Base-by-base conservation (phyloP, 2,113 vertebrate genomes). In the Puffinus mauretanicus region DNA sequence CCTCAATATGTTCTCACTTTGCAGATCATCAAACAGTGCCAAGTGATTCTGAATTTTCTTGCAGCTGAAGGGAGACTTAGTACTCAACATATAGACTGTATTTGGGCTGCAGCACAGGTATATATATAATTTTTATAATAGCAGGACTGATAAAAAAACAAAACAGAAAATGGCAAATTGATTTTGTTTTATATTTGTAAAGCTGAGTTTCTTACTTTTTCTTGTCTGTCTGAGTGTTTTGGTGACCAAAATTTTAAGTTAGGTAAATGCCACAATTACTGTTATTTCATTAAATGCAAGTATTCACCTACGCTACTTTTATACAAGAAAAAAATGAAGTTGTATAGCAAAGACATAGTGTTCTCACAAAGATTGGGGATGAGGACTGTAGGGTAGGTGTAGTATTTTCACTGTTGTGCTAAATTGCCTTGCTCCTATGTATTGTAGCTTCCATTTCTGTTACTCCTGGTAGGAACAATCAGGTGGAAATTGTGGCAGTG, bases 1-100 rank as follows among this genome's bases (percentile, higher is more conserved):
- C 51, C 46, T 87, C 90, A 14, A 80, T 92, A 9, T 94, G 14
- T 96, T 97, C 93, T 97, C 64, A 3, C 96, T 93, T 97, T 98
- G 60, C 98, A 99, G 99, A 99, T 99, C 98, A 99, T 99, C 97
- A 99, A 99, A 96, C 99, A 99, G 98, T 99, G 99, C 98, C 99
- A 99, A 98, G 99, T 99, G 95, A 99, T 99, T 98, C 98, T 99
- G 97, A 99, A 99, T 98, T 99, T 99, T 97, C 98, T 99, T 96
- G 99, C 99, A 94, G 99, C 99, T 54, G 99, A 99, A 95, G 99
- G 99, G 47, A 98, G 99, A 79, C 98, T 99, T 86, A 99, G 99
- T 97, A 99, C 99, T 69, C 99, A 99, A 94, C 99, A 99, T 73
- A 99, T 99, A 96, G 99, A 99, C 98, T 99, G 99, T 95, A 99